A percentile compares a stretch with the other conserved stretches of the same genome.
phyloP scores from a whole-genome alignment of 1,140 invertebrate genomes.

The Ooceraea biroi region DNA sequence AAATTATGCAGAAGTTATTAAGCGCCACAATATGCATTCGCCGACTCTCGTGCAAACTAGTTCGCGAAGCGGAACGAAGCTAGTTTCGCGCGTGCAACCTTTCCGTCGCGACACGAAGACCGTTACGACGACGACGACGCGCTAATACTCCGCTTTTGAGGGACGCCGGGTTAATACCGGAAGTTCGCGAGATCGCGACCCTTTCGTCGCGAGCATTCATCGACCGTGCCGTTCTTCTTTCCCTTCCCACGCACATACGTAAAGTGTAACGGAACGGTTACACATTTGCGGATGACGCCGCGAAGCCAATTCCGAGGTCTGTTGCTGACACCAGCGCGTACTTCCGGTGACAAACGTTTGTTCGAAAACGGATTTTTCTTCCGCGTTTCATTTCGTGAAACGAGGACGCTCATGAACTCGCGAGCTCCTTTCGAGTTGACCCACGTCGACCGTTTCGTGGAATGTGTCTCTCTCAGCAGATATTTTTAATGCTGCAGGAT shows the following conservation, averaged over 20 bases:
- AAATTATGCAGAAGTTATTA: conserved; percentile 60
- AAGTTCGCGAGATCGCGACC: not conserved
- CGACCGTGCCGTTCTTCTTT: conserved; percentile 9
- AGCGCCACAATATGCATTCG: conserved; percentile 58
- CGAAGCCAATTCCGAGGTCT: conserved; percentile 35
- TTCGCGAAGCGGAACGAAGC: conserved; percentile 39
- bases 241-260: not conserved
- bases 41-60: conserved; percentile 41
- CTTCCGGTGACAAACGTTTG: conserved; percentile 36
- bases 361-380: conserved; percentile 20
- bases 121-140: not conserved
- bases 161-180: not conserved
- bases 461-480: not conserved
- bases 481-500: no score
- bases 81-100: conserved; percentile 32
- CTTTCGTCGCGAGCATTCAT: conserved; percentile 16
- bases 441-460: conserved; percentile 2
- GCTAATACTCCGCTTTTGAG: conserved; percentile 14
- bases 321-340: not conserved
- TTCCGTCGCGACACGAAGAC: not conserved
- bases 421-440: not conserved
- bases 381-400: not conserved
- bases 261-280: conserved; percentile 10
- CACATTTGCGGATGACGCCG: conserved; percentile 26
- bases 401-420: conserved; percentile 6